Conservation (phyloP, 2,797 vertebrate genomes). For the Sciurus carolinensis region DNA sequence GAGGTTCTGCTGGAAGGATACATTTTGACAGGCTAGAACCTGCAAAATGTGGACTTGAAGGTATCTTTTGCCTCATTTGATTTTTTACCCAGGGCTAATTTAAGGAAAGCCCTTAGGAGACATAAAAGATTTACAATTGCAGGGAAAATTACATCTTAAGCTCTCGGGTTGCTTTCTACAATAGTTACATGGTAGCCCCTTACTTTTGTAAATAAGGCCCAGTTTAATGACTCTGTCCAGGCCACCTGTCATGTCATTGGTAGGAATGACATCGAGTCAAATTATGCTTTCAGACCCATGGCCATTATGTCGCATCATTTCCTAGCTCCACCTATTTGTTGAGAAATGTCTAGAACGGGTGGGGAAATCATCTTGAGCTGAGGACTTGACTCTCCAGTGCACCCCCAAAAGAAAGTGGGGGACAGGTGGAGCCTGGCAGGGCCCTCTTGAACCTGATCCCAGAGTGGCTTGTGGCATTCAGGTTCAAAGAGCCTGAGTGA, state of each 20-base stretch:
- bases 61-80: constrained; percentile 20
- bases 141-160: constrained; percentile 19
- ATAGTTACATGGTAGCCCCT: neutral
- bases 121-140: neutral
- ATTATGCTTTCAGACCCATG: neutral
- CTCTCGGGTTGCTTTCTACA: constrained; percentile 23
- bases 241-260: neutral
- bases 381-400: neutral
- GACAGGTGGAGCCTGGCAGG: neutral
- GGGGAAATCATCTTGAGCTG: neutral
- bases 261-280: neutral
- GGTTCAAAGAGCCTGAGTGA: neutral
- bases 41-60: neutral
- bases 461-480: neutral
- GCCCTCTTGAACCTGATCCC: neutral
- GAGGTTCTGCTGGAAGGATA: neutral
- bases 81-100: constrained; percentile 52
- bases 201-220: neutral
- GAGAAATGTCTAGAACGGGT: neutral
- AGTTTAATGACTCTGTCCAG: neutral
- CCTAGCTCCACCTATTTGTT: neutral
- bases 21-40: neutral
- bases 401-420: neutral
- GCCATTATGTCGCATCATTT: neutral
- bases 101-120: constrained; percentile 51